phyloP scores from a whole-genome alignment of 2,888 invertebrate species.

The Phengaris arion region DNA sequence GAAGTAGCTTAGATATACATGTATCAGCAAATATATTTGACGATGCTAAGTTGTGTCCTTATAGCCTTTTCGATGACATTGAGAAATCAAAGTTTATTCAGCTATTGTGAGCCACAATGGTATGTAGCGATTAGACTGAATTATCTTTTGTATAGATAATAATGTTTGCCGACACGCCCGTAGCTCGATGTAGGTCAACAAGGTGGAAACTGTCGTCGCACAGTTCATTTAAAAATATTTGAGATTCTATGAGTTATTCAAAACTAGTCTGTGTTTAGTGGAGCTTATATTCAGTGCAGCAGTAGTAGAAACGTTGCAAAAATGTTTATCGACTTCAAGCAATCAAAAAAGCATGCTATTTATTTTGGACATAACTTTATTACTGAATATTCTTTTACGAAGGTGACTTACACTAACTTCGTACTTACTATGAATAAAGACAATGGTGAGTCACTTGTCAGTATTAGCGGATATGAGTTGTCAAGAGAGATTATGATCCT shows the following conservation, averaged over 20 bases:
- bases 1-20: background rate
- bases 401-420: conserved; percentile 30
- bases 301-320: background rate
- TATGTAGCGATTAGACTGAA: conserved; percentile 39
- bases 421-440: conserved; percentile 31
- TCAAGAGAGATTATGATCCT: conserved; percentile 41
- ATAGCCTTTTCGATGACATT: conserved; percentile 15
- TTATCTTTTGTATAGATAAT: conserved; percentile 49
- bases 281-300: background rate
- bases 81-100: conserved; percentile 28
- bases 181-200: conserved; percentile 46
- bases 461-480: conserved; percentile 41
- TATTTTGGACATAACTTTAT: background rate
- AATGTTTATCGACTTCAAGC: background rate
- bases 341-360: background rate
- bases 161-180: conserved; percentile 47
- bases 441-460: conserved; percentile 36
- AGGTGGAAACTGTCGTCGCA: conserved; percentile 1
- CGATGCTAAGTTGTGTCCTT: conserved; percentile 1
- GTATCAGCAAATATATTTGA: conserved; percentile 6
- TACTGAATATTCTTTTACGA: background rate
- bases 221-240: conserved; percentile 4
- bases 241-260: background rate
- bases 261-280: background rate
- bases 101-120: conserved; percentile 17